A percentile compares a stretch with the other conserved stretches of the same genome.
Evolutionary conservation across 1,140 invertebrate species (phyloP).

Genomic region (Portunus trituberculatus): DNA sequence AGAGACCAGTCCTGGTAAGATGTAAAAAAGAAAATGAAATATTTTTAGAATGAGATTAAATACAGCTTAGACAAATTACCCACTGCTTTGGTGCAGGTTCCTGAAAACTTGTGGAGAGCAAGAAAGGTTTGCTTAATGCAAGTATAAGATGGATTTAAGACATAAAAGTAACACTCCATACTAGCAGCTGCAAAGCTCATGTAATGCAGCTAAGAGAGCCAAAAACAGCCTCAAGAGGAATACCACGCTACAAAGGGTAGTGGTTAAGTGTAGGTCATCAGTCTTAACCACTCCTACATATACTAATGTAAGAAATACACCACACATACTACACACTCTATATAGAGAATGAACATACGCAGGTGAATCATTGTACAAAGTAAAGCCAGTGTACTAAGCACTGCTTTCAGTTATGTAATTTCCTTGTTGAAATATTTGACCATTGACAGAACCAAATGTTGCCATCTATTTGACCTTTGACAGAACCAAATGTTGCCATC

Average conservation of each 20-base stretch:
- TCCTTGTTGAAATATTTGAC: background rate
- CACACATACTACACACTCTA: background rate
- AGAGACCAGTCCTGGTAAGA: constrained; percentile 77
- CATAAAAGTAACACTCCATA: constrained; percentile 31
- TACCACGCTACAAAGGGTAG: background rate
- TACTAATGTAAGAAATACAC: constrained; percentile 15
- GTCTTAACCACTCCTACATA: constrained; percentile 47
- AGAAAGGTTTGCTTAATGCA: constrained; percentile 57
- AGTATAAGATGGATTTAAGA: constrained; percentile 47
- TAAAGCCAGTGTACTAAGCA: background rate
- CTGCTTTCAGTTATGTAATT: background rate
- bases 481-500: no score
- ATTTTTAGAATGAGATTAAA: constrained; percentile 55
- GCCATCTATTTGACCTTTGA: background rate
- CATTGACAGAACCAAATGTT: background rate
- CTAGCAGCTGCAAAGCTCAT: constrained; percentile 50
- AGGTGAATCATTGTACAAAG: background rate
- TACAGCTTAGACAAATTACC: constrained; percentile 50
- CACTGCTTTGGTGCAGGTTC: constrained; percentile 65
- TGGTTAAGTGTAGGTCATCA: constrained; percentile 32
- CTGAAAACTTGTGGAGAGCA: constrained; percentile 53
- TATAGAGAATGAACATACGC: background rate
- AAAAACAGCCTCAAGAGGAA: background rate
- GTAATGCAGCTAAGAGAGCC: constrained; percentile 35
- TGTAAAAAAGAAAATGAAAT: constrained; percentile 67